Evolutionary conservation across 2,888 invertebrate species (phyloP), one percentile per base, ranked within the genome.

Genomic region (Machimus atricapillus): DNA sequence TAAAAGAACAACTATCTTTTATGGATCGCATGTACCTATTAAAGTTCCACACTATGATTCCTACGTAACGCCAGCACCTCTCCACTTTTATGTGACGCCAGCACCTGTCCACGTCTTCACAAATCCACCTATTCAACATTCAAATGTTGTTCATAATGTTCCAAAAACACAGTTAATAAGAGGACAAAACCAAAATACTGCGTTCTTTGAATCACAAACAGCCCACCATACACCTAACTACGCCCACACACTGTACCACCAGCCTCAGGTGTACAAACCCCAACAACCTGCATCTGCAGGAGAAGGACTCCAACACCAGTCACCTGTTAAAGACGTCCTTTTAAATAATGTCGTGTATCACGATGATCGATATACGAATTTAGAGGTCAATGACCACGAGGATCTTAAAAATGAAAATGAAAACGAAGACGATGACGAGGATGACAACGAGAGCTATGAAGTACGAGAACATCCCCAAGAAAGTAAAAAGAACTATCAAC

Each of bases 281-380:
- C 31, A 46, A 3, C 27, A n/a, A 1, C 31, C 43, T 46, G 14
- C 43, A 46, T 16, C 14, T 16, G 14, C 9, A 9, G 23, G 5
- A 16, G 83, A 83, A 2, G 40, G 66, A 8, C 27, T 77, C 16
- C 77, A 77, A 37, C 85, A 87, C 31, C 8, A 56, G 16, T 58
- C 83, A 5, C 87, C 87, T 27, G n/a, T 76, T 1, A 83, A 58
- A 43, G 66, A 19, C 31, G 5, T 66, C 1, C 43, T 87, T 3
- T 56, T 87, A 12, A 86, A 87, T 27, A 86, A 85, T 46, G 52
- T 73, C 8, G 31, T 87, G 2, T 87, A 86, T 40, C 87, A 87
- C 43, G 79, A 85, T 14, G 85, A 86, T 16, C 23, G 66, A 8
- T 16, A 81, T 34, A 73, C 56, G 2, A 19, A 52, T 34, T 66